These are phyloP conservation scores for Hyles lineata DNA, from an alignment of 2,888 invertebrate species.

Conservation along the genomic window DNA sequence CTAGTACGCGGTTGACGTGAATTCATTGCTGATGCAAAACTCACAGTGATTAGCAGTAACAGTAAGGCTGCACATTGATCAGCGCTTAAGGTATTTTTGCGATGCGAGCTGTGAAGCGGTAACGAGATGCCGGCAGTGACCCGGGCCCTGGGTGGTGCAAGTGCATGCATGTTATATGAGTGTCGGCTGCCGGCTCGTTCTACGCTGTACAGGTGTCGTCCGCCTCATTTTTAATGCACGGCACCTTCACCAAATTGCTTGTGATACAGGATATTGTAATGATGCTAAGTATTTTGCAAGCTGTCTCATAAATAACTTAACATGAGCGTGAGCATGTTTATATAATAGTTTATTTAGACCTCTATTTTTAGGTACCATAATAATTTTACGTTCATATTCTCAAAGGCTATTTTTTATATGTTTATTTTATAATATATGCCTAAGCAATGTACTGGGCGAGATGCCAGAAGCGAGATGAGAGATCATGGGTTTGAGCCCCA, in stretches of 20 bases:
- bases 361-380: no score
- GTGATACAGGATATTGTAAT: slow-evolving; percentile 32
- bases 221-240: slow-evolving; percentile 67
- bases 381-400: no score
- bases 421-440: no score
- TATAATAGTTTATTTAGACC: neutral
- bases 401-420: no score
- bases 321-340: neutral
- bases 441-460: no score
- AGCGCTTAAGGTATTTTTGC: neutral
- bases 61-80: neutral
- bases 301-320: neutral
- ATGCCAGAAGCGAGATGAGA: no score
- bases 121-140: slow-evolving; percentile 58
- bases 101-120: slow-evolving; percentile 39
- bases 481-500: no score
- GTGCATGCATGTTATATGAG: slow-evolving; percentile 74
- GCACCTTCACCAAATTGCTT: slow-evolving; percentile 43
- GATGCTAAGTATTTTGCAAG: neutral
- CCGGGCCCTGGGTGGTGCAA: slow-evolving; percentile 51
- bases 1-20: no score
- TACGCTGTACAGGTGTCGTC: slow-evolving; percentile 64
- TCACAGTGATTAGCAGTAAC: neutral
- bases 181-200: slow-evolving; percentile 39
- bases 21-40: neutral